Evolutionary conservation across 2,113 vertebrate species (phyloP), one percentile per base, ranked within the genome.

Genomic region (Salvelinus fontinalis): DNA sequence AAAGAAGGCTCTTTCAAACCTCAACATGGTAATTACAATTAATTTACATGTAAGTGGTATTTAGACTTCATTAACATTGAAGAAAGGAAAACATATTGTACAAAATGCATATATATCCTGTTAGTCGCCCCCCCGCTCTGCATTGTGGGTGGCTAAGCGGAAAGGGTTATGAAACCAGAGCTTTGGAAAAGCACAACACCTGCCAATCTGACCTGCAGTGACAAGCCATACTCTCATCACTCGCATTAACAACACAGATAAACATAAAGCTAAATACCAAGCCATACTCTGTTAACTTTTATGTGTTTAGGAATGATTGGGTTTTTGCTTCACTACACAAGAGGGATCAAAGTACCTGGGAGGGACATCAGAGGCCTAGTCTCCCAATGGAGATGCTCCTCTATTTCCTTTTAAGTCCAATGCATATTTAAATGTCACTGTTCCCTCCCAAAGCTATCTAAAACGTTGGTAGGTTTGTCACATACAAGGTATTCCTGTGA

Each of bases 191-290:
- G 79, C 81, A 87, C 83, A 86, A 71, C 92, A 91, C 87, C 91
- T 93, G 91, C 90, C 89, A 79, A 80, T 86, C 80, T 85, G 90
- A 90, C 90, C 91, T n/a, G 73, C 83, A 74, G 60, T 83, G 85
- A 86, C 87, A 82, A 83, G 88, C 81, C 87, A 62, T 73, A 83
- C 87, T 87, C 83, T 83, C 86, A 79, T 44, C 67, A 75, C 89
- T 85, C 83, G 79, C 90, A 88, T 89, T 90, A 91, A 91, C 91
- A 91, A 89, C 85, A 84, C 83, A 88, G 85, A 93, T 90, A 92
- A 93, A 93, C 91, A 92, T 91, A 89, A 92, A 91, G 86, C 89
- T 92, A 93, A 93, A 93, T 92, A 92, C 88, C 90, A 92, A 87
- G 89, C 85, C 85, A 88, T 81, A 91, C 87, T 92, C 91, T 90